Base-by-base conservation (phyloP, 2,888 invertebrate species). In the Bombyx huttoni region DNA sequence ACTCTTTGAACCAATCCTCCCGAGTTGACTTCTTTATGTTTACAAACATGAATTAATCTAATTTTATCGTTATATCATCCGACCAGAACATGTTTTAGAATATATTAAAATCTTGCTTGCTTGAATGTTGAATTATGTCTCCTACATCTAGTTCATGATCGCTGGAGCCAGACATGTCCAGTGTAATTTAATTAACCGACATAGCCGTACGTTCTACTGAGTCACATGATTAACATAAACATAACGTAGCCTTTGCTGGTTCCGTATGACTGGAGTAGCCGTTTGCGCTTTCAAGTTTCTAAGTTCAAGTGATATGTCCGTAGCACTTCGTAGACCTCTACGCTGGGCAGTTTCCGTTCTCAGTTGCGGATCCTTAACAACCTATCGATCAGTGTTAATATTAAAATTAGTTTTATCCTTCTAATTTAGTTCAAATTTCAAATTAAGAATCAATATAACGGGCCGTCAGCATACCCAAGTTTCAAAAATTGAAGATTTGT, bases 21-120 rank as follows among this genome's bases (percentile, higher is more conserved):
- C 57, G 63, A 63, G 56, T 58, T 59, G 61, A 59, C 62, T 65
- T 61, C 62, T 64, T 60, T 58, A 62, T 80, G 80, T 82, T 81
- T 81, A 81, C 81, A 77, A 82, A 82, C 82, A 81, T 75, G 67
- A 71, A 78, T 78, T 74, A 67, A 67, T 66, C 68, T 75, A 73
- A 71, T 74, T 75, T 67, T 66, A 67, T 59, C 60, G 53, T 58
- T 56, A 64, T 61, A 63, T 67, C 62, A 67, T 57, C 58, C 53
- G 56, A 62, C 53, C 57, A 54, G 56, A 52, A 56, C 56, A 58
- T 55, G 56, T 57, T 63, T 58, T 56, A 52, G 53, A 51, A 60
- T 59, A 58, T 57, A 58, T 52, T 49, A 61, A 50, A 49, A 54
- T 54, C 3, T 24, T 24, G 24, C 5, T 24, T 24, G 14, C 14